These are phyloP conservation scores for Brachymystax lenok DNA, from an alignment of 2,797 vertebrate species.

Conservation along the genomic window DNA sequence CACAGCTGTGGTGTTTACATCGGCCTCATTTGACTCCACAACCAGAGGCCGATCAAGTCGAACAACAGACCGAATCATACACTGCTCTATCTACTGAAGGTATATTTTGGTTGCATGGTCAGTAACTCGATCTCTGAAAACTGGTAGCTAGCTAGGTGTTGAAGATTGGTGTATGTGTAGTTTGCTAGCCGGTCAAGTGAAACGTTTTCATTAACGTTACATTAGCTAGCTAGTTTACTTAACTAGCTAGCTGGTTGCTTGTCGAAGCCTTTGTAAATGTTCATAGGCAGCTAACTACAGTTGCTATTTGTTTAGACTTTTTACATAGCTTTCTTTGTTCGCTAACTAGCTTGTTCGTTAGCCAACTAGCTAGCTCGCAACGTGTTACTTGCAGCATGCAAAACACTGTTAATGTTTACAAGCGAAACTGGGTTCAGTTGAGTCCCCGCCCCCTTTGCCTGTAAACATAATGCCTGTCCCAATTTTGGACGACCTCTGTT, in stretches of 20 bases:
- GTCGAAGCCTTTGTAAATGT: background rate
- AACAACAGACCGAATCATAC: constrained; percentile 37
- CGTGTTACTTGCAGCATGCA: background rate
- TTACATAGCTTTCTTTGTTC: background rate
- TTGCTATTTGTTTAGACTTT: background rate
- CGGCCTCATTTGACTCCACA: constrained; percentile 53
- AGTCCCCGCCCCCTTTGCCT: constrained; percentile 8
- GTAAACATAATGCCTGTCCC: constrained; percentile 45
- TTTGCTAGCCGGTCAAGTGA: background rate
- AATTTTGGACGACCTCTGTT: no score
- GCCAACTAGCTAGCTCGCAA: background rate
- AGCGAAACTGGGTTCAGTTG: background rate
- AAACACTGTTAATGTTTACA: background rate
- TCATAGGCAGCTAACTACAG: background rate
- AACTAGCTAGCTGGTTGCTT: background rate
- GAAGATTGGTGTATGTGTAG: background rate
- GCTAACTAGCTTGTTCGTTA: background rate
- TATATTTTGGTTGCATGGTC: constrained; percentile 2
- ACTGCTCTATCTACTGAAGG: constrained; percentile 17
- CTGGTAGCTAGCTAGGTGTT: background rate
- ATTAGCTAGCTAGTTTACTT: background rate
- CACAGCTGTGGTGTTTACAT: constrained; percentile 49
- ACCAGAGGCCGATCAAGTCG: constrained; percentile 61
- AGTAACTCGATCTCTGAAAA: background rate
- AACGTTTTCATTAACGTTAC: background rate